Conservation (phyloP, 1,140 invertebrate species). For the Pomacea maculata region DNA sequence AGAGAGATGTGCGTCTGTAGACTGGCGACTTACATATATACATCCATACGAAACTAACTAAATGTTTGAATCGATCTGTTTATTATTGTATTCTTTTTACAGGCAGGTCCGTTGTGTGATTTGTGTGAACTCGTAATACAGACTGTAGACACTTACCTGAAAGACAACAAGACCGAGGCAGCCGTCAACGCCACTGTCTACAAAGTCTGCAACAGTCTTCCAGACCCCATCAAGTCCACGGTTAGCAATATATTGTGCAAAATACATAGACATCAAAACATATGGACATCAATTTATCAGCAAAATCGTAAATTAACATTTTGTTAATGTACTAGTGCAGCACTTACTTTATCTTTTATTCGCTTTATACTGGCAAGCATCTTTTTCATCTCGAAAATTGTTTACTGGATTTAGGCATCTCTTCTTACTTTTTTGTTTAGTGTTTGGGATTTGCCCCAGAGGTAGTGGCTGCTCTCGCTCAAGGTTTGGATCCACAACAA, state of each 20-base stretch:
- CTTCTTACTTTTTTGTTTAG: conserved; percentile 11
- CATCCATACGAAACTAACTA: no score
- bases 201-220: conserved; percentile 19
- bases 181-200: conserved; percentile 17
- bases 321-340: background rate
- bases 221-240: background rate
- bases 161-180: conserved; percentile 18
- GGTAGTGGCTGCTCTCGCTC: conserved; percentile 18
- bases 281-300: background rate
- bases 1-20: background rate
- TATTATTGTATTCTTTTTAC: no score
- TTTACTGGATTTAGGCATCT: no score
- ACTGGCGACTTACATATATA: no score
- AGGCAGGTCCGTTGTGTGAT: background rate
- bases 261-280: background rate
- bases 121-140: conserved; percentile 15
- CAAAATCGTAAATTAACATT: background rate
- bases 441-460: conserved; percentile 25
- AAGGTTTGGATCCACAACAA: conserved; percentile 28
- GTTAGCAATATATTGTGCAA: conserved; percentile 5
- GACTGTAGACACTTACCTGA: conserved; percentile 8
- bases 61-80: background rate
- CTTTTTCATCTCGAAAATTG: no score
- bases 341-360: no score
- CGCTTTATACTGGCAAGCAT: no score